Evolutionary conservation across 2,113 vertebrate genomes (phyloP), one percentile per base, ranked within the genome.

Genomic region (Silurus glanis): DNA sequence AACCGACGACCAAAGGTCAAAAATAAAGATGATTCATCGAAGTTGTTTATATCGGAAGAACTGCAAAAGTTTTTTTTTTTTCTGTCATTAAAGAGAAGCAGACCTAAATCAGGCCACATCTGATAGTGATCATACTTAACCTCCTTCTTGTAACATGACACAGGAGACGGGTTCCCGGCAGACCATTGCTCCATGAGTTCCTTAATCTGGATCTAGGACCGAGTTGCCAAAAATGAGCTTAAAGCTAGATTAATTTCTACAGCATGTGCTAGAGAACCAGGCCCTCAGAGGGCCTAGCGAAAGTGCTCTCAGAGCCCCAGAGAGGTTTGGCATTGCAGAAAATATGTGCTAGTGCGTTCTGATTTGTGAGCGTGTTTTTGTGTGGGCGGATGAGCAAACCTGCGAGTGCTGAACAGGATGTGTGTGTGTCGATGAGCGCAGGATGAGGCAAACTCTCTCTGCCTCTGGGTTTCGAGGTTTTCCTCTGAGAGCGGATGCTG

Each of bases 401-500:
- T 72, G 19, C 4, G 45, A 80, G 75, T 49, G 78, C 45, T 51
- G 62, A 72, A 80, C 53, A 59, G 74, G 78, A 82, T 87, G 79
- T n/a, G 66, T 83, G 14, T 69, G 79, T 85, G 83, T 58, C 47
- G 37, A 47, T 82, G 56, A 49, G 74, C 74, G 75, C 67, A 61
- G 82, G 74, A 78, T 87, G 75, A 59, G 45, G 76, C 87, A 7
- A 53, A 3, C 14, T 87, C 59, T 62, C 25, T 62, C 25, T 78
- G 79, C 5, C 66, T 82, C 17, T 86, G 51, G 86, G 84, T 86
- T 88, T 86, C 80, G 87, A 88, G 89, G 89, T 88, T 90, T 88
- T 88, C 87, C 86, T 88, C 82, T 86, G 64, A 84, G 21, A 88
- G 64, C 89, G 84, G 89, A 90, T 84, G 89, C 64, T 82, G 78